Evolutionary conservation across 2,113 vertebrate genomes (phyloP), one percentile per base, ranked within the genome.

Genomic region (Prionailurus viverrinus): DNA sequence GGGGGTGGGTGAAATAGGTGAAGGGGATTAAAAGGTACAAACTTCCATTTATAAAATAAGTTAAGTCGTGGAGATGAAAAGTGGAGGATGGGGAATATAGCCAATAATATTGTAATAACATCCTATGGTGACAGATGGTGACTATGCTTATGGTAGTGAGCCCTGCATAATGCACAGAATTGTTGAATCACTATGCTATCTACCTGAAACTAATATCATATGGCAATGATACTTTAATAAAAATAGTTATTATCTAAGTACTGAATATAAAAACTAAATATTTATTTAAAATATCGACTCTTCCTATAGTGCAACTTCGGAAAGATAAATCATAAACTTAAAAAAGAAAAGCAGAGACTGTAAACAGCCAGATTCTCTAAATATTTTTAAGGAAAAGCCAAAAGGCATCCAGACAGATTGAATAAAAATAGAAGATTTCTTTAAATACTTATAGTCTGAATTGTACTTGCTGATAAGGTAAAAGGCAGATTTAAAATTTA

Each of bases 401-500:
- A 93, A 96, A 97, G 33, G 31, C 73, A 78, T 84, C 87, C 55
- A 93, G 39, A 89, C 15, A 86, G 53, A 68, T 7, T 39, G 4
- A 96, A 91, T 48, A 85, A 73, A 10, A 78, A 25, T 79, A 78
- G 82, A 41, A 94, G 45, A 93, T 91, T 85, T 79, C n/a, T 94
- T 97, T 83, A 89, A 97, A 96, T 29, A 93, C 5, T 66, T 89
- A 16, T 2, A 91, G 45, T 66, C 66, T 96, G 89, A 61, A 55
- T 91, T 55, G 39, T 83, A 94, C n/a, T 96, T 91, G 55, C 61
- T 92, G 19, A 36, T 94, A 76, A 97, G 71, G 66, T 93, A 89
- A 97, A 95, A 92, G 16, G 13, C 68, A 89, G 63, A 63, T 92
- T 95, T 91, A 86, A 86, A 68, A 73, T 71, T 89, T 89, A 31